Evolutionary conservation across 2,888 invertebrate species (phyloP).

Genomic region (Fragum whitleyi): DNA sequence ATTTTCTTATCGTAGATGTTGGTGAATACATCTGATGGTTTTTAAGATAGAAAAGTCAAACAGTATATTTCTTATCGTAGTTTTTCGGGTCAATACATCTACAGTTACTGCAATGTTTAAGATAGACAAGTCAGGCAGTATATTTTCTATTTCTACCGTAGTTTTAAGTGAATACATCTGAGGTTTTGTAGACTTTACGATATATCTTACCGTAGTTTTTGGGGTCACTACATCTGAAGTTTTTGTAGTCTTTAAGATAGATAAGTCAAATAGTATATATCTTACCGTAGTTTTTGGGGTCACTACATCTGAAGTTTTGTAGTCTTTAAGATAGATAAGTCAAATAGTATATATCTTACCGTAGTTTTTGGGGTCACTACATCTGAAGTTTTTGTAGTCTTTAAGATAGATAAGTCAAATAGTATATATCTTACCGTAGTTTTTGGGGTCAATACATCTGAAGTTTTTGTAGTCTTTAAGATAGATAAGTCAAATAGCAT

Average conservation of each 20-base stretch:
- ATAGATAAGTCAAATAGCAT: constrained; percentile 61
- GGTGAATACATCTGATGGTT: too few relatives aligned
- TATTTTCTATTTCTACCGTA: too few relatives aligned
- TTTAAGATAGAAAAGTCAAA: not conserved
- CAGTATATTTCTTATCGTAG: constrained; percentile 70
- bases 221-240: too few relatives aligned
- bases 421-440: constrained; percentile 71
- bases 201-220: too few relatives aligned
- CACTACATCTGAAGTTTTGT: too few relatives aligned
- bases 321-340: too few relatives aligned
- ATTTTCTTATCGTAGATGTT: too few relatives aligned
- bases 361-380: constrained; percentile 76
- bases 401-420: constrained; percentile 67
- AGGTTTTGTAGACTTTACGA: too few relatives aligned
- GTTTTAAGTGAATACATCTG: too few relatives aligned
- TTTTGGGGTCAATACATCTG: constrained; percentile 71
- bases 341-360: constrained; percentile 58
- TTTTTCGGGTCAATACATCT: constrained; percentile 73
- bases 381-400: constrained; percentile 56
- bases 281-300: too few relatives aligned
- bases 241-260: too few relatives aligned
- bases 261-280: too few relatives aligned
- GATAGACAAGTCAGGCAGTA: constrained; percentile 65
- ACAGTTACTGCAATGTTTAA: constrained; percentile 58
- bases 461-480: constrained; percentile 61